Conservation (phyloP, 1,140 invertebrate species). For the Trissolcus basalis region DNA sequence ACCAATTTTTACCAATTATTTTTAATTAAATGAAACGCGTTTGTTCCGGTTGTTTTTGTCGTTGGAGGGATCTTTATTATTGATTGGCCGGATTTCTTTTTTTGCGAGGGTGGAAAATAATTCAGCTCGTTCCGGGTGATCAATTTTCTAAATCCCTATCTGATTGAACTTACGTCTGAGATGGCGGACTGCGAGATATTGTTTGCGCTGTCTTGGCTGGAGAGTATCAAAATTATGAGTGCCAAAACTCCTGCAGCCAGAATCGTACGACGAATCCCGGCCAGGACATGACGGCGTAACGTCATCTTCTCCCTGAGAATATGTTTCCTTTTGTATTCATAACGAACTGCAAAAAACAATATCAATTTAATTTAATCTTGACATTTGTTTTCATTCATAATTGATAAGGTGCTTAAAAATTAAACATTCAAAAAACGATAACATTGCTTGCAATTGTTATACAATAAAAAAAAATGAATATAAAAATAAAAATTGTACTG, state of each 20-base stretch:
- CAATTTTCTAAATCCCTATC: conserved; percentile 10
- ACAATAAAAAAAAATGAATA: too few relatives aligned
- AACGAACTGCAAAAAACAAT: conserved; percentile 66
- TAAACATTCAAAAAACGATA: too few relatives aligned
- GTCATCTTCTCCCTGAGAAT: conserved; percentile 74
- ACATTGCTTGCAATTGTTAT: too few relatives aligned
- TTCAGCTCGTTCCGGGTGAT: too few relatives aligned
- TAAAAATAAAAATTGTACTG: too few relatives aligned
- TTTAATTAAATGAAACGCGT: background rate
- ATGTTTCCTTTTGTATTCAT: conserved; percentile 73
- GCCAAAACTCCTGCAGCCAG: conserved; percentile 68
- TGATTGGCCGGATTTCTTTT: background rate
- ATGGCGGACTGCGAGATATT: conserved; percentile 62
- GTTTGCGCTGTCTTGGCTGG: conserved; percentile 68
- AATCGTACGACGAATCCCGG: conserved; percentile 68
- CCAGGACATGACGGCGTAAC: conserved; percentile 70
- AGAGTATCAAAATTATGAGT: conserved; percentile 69
- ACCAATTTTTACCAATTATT: too few relatives aligned
- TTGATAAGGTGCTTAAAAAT: too few relatives aligned
- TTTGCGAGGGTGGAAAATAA: background rate
- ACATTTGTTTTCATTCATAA: too few relatives aligned
- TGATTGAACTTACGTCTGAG: conserved; percentile 64
- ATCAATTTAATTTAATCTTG: too few relatives aligned
- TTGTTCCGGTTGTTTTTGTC: too few relatives aligned
- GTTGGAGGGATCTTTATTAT: background rate